These are phyloP conservation scores for Lycorma delicatula DNA, from an alignment of 1,140 invertebrate species.

Conservation along the genomic window DNA sequence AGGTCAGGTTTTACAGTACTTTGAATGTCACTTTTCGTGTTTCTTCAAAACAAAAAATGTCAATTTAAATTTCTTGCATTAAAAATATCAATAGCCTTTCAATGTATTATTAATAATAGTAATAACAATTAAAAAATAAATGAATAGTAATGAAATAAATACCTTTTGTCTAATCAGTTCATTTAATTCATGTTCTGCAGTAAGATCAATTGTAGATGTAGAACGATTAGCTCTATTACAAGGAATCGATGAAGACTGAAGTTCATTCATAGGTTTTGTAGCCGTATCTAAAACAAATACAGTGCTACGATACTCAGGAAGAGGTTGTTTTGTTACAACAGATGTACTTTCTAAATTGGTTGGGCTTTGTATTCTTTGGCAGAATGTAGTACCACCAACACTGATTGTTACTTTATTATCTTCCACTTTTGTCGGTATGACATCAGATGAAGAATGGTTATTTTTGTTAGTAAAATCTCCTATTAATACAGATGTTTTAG, in stretches of 20 bases:
- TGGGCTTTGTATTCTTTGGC: neutral
- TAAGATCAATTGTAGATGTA: constrained; percentile 18
- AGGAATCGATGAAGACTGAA: constrained; percentile 10
- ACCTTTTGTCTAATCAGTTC: constrained; percentile 18
- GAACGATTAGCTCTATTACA: constrained; percentile 5
- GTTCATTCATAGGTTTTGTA: constrained; percentile 25
- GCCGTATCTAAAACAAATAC: neutral
- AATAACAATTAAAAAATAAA: too few relatives aligned
- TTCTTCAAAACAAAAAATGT: too few relatives aligned
- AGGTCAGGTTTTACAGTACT: too few relatives aligned
- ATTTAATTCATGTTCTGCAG: constrained; percentile 22
- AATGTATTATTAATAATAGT: too few relatives aligned
- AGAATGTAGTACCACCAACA: constrained; percentile 26
- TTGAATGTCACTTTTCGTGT: too few relatives aligned
- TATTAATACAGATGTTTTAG: constrained; percentile 19
- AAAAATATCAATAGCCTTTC: too few relatives aligned
- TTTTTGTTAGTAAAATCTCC: constrained; percentile 13
- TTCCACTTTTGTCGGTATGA: neutral
- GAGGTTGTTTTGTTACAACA: neutral
- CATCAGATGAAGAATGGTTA: too few relatives aligned
- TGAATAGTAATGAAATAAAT: too few relatives aligned
- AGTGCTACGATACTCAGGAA: neutral
- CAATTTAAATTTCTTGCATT: too few relatives aligned
- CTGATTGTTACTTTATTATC: constrained; percentile 33
- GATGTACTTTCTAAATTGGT: neutral